phyloP scores from a whole-genome alignment of 2,797 vertebrate genomes.

The Pachyuromys duprasi region DNA sequence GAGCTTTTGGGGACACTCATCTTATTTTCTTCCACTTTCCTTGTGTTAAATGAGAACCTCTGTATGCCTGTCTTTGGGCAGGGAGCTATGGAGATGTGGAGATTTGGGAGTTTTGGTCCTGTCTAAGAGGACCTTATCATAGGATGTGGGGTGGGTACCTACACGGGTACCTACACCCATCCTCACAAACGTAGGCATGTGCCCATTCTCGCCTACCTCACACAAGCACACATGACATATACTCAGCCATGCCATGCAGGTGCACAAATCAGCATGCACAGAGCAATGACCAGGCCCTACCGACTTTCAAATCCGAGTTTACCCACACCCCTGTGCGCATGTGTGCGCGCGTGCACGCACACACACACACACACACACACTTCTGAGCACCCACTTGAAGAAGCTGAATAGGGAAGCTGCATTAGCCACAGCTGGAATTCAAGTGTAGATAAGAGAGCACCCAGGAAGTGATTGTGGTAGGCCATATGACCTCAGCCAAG shows the following conservation, averaged over 20 bases:
- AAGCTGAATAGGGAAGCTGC: neutral
- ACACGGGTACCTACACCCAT: neutral
- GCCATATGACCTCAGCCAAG: constrained; percentile 20
- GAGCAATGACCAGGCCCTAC: neutral
- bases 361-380: neutral
- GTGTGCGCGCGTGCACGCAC: neutral
- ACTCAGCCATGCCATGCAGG: neutral
- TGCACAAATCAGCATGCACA: neutral
- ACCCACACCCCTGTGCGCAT: too few relatives aligned
- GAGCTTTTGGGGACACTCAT: neutral
- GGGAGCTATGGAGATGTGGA: neutral
- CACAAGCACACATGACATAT: neutral
- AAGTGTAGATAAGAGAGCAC: neutral
- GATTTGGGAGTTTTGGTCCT: neutral
- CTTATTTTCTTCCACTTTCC: neutral
- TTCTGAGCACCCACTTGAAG: neutral
- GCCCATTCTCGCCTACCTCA: neutral
- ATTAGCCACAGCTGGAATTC: neutral
- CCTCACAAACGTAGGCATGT: fast-evolving
- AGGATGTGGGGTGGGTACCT: neutral
- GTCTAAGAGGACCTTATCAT: neutral
- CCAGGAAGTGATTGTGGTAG: neutral
- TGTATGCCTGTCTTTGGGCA: neutral
- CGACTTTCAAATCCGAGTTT: neutral
- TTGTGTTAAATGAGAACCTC: neutral